Evolutionary conservation across 2,113 vertebrate species (phyloP), one percentile per base, ranked within the genome.

Genomic region (Forbesichthys papilliferus): DNA sequence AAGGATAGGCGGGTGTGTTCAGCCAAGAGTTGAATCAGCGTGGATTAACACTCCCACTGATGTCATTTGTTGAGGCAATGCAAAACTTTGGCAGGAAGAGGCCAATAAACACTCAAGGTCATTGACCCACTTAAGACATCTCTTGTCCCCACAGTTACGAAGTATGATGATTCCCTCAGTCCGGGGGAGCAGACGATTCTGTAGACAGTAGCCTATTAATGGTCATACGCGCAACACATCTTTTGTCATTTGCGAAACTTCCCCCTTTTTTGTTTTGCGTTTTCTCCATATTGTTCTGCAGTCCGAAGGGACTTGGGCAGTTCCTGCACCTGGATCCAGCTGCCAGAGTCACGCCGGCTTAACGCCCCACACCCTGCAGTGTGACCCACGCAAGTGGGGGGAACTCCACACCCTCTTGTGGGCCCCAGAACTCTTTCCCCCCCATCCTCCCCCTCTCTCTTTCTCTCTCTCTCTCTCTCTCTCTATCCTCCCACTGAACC

Each of bases 91-190:
- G 80, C 87, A 88, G 81, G 77, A 89, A 89, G 80, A 20, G 57
- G 62, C 64, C 67, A 73, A 85, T 77, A 86, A 89, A 88, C 71
- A 83, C 68, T 83, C 69, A 78, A 83, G 83, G 86, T 85, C 87
- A 72, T 42, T 66, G 81, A 87, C 88, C 86, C 68, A 62, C 34
- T 77, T 68, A 48, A 77, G 80, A 64, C 74, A 77, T 78, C 77
- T 75, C 78, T 62, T 36, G 66, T 65, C 66, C 62, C 75, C 73
- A 80, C 77, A 72, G 68, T 58, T 61, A 11, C 62, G 33, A 57
- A 80, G 75, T 51, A 81, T 33, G 80, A 87, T 78, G 76, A 80
- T 68, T 85, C 71, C 65, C 76, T 74, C 46, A 18, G 27, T 5
- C n/a, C 34, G 11, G 13, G n/a, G 64, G 18, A 58, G 74, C 61